Percentiles rank a stretch among this genome's conserved stretches.
Conservation (phyloP, 2,888 invertebrate species). For the Nephrotoma appendiculata region DNA sequence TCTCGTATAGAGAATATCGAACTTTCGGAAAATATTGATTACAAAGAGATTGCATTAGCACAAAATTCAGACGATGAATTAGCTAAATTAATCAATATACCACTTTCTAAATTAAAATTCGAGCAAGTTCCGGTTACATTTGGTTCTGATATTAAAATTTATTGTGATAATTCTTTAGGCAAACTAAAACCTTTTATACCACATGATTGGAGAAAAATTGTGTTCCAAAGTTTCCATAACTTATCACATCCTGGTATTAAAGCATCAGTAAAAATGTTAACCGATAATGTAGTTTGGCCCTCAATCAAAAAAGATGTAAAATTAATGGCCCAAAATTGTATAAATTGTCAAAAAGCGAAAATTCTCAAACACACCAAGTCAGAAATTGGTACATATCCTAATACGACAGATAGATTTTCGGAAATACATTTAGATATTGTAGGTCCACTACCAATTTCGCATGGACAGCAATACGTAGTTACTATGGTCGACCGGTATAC, state of each 20-base stretch:
- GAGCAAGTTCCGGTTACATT: too few species aligned
- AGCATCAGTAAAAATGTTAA: neutral
- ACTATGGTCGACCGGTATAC: too few species aligned
- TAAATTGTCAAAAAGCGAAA: neutral
- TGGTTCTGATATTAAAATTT: too few species aligned
- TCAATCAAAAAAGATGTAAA: neutral
- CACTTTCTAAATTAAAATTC: too few species aligned
- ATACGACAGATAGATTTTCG: too few species aligned
- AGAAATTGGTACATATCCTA: neutral
- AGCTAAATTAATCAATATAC: too few species aligned
- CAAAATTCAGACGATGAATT: neutral
- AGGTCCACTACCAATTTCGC: too few species aligned
- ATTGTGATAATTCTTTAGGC: too few species aligned
- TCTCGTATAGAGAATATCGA: neutral
- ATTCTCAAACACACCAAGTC: neutral
- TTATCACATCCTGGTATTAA: neutral
- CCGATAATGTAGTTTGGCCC: neutral
- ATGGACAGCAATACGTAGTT: too few species aligned
- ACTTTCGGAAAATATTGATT: neutral
- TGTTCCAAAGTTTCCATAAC: neutral
- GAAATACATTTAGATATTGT: too few species aligned
- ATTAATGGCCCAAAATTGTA: neutral
- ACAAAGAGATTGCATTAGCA: neutral
- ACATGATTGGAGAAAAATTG: slow-evolving; percentile 8
- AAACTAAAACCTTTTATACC: too few species aligned